phyloP scores from a whole-genome alignment of 1,140 invertebrate genomes.

The Aricia agestis region DNA sequence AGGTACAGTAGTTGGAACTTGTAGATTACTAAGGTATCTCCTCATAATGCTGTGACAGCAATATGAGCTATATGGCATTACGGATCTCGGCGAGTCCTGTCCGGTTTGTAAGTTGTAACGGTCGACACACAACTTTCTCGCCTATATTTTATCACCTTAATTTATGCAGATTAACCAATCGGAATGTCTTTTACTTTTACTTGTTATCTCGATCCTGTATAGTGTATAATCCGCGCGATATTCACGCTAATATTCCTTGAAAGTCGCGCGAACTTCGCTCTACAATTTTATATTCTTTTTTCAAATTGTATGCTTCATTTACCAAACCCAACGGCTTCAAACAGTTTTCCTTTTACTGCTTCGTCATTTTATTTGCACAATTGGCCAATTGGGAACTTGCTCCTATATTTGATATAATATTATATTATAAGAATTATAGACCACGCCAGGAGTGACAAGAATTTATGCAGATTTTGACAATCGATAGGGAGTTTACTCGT shows the following conservation, averaged over 20 bases:
- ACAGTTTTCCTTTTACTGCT: neutral
- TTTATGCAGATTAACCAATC: constrained; percentile 1
- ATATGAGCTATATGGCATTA: neutral
- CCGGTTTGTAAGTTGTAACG: neutral
- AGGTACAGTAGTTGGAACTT: too few relatives aligned
- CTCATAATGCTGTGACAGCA: neutral
- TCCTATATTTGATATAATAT: neutral
- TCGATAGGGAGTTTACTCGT: too few relatives aligned
- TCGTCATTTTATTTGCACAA: neutral
- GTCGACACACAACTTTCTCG: neutral
- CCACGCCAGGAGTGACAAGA: too few relatives aligned
- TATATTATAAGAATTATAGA: too few relatives aligned
- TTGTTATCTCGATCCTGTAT: neutral
- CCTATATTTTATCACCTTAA: neutral
- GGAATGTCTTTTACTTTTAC: neutral
- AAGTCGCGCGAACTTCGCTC: neutral
- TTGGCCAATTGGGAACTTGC: neutral
- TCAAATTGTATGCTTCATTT: neutral
- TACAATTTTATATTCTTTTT: neutral
- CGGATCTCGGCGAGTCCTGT: neutral
- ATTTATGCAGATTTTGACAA: too few relatives aligned
- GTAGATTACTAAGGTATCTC: too few relatives aligned
- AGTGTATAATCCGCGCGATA: neutral
- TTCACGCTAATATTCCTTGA: neutral
- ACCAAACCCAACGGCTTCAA: neutral